Base-by-base conservation (phyloP, 2,888 invertebrate species). In the Selenia dentaria region DNA sequence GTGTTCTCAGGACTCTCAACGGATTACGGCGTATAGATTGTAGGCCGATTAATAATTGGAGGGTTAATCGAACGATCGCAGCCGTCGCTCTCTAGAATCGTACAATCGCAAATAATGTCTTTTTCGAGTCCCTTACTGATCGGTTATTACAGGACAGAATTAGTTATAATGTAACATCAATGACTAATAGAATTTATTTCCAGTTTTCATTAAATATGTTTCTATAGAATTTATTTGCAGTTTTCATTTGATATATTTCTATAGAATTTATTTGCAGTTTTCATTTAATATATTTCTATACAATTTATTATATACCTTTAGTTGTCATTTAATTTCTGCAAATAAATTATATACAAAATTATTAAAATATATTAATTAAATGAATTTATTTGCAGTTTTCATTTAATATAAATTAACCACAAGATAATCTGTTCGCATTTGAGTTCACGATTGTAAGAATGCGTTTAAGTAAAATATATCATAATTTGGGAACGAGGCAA, bases 1-100 rank as follows among this genome's bases (percentile, higher is more conserved):
- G 74, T 75, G 74, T 77, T 85, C 84, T 83, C 81, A 79, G 77
- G 79, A 70, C 69, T 62, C 52, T 62, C 52, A 66, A 57, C 68
- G 79, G 80, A 86, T 81, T 78, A 79, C 74, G 71, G 68, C 71
- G 72, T 78, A 77, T 79, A 83, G 84, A 87, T 88, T 80, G 79
- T 77, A 57, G 67, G 61, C 66, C 77, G 83, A 88, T 86, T 83
- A 86, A 83, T 76, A 61, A 73, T 74, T 72, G 60, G 65, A 62
- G 62, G 62, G 62, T 67, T 83, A 79, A 76, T 74, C 74, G 67
- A 66, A 62, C 62, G 65, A 70, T 74, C 68, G 64, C 60, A 51
- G 40, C 47, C 54, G 51, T 52, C 45, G 41, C 18, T 39, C 43
- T 31, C 22, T 25, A 31, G 31, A 34, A 2, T 26, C 18, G n/a